Base-by-base conservation (phyloP, 1,140 invertebrate species). In the Ostrea denselamellosa region DNA sequence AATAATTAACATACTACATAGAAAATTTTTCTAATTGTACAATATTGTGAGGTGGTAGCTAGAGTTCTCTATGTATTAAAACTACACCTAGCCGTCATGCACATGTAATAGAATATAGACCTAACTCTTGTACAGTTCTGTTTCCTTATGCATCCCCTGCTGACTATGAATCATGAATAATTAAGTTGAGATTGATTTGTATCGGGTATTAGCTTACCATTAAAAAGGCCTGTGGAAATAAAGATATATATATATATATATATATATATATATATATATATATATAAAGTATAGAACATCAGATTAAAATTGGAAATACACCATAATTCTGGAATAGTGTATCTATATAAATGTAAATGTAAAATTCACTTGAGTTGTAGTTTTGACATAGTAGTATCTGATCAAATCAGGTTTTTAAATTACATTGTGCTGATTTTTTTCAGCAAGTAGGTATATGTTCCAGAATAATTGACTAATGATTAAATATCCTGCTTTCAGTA, bases 101-200 rank as follows among this genome's bases (percentile, higher is more conserved):
- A 19, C 56, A 62, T 62, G 17, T 19, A n/a, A 58, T 58, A 62
- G n/a, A 62, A 19, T 19, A 62, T 62, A 19, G 17, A 62, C 17
- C n/a, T 62, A 19, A 19, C n/a, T 19, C 56, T 62, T 62, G 0
- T 62, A 62, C 17, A 62, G 56, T 62, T 17, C 19, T 17, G 17
- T 62, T 62, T 17, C 56, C 17, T 19, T 17, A 62, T 62, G 17
- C n/a, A 62, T 77, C 68, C 68, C 68, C 68, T 34, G 25, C 68
- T 77, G 68, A 44, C 5, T 77, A 25, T 25, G 22, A 34, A 12
- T 77, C 68, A 77, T 77, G 68, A 77, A 77, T 77, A 77, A 77
- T 77, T 44, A 12, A 77, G 22, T 77, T 77, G 68, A 77, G 68
- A 17, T 12, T 77, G 25, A 77, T 77, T 34, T 77, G 2, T 77